phyloP scores from a whole-genome alignment of 2,888 invertebrate genomes.

The Dynastes hyllus region DNA sequence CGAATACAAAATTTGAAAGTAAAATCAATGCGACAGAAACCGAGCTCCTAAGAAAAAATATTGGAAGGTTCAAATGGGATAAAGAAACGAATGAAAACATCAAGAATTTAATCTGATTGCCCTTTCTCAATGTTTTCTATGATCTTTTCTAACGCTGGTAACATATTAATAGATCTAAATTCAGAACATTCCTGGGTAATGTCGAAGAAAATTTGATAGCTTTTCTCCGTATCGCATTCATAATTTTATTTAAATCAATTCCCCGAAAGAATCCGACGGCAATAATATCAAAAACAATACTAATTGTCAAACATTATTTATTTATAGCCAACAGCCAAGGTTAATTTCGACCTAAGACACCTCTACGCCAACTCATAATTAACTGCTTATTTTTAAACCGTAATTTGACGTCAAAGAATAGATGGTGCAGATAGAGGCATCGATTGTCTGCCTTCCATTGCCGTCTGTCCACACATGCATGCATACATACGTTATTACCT shows the following conservation, averaged over 20 bases:
- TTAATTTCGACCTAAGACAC: conserved; percentile 15
- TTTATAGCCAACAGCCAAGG: conserved; percentile 11
- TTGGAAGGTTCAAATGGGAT: no score
- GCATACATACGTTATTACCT: conserved; percentile 34
- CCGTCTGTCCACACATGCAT: conserved; percentile 26
- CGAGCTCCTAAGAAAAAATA: no score
- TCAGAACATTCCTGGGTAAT: neutral
- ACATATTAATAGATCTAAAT: no score
- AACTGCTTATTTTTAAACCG: conserved; percentile 39
- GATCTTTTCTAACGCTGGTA: neutral
- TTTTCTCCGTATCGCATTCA: neutral
- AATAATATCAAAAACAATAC: neutral
- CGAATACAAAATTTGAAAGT: no score
- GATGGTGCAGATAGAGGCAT: conserved; percentile 25
- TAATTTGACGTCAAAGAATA: conserved; percentile 31
- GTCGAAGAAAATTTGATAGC: neutral
- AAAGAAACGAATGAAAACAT: no score
- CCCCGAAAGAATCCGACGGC: neutral
- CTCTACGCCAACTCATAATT: conserved; percentile 16
- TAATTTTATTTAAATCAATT: conserved; percentile 2
- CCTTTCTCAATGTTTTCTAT: neutral
- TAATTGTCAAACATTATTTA: conserved; percentile 11
- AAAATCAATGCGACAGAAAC: no score
- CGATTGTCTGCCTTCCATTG: conserved; percentile 37
- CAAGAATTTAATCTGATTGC: neutral